Evolutionary conservation across 2,888 invertebrate species (phyloP).

Genomic region (Clunio marinus): DNA sequence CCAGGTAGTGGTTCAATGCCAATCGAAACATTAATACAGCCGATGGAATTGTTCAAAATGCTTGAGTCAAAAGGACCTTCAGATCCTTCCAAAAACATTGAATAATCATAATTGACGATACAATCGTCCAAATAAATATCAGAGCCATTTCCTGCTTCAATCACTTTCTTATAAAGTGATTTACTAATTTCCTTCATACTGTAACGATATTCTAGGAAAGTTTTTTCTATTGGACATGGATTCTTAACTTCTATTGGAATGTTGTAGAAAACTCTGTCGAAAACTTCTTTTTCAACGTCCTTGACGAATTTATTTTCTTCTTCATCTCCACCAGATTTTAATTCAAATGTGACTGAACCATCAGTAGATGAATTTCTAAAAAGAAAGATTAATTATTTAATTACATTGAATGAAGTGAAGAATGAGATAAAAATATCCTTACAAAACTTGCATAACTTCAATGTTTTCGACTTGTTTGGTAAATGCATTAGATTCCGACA

Average conservation of each 20-base stretch:
- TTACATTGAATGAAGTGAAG: background rate
- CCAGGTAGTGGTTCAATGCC: conserved; percentile 56
- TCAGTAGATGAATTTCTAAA: background rate
- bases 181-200: background rate
- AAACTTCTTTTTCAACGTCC: too few relatives aligned
- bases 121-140: background rate
- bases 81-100: background rate
- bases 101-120: background rate
- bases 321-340: background rate
- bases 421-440: too few relatives aligned
- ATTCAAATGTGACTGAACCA: background rate
- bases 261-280: too few relatives aligned
- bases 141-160: background rate
- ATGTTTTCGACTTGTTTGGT: too few relatives aligned
- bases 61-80: conserved; percentile 49
- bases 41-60: too few relatives aligned
- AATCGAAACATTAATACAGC: background rate
- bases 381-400: background rate
- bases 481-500: background rate
- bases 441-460: too few relatives aligned
- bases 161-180: conserved; percentile 11
- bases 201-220: background rate
- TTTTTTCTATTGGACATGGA: background rate
- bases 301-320: too few relatives aligned
- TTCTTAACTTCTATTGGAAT: background rate